Evolutionary conservation across 2,113 vertebrate genomes (phyloP).

Genomic region (Mastomys coucha): DNA sequence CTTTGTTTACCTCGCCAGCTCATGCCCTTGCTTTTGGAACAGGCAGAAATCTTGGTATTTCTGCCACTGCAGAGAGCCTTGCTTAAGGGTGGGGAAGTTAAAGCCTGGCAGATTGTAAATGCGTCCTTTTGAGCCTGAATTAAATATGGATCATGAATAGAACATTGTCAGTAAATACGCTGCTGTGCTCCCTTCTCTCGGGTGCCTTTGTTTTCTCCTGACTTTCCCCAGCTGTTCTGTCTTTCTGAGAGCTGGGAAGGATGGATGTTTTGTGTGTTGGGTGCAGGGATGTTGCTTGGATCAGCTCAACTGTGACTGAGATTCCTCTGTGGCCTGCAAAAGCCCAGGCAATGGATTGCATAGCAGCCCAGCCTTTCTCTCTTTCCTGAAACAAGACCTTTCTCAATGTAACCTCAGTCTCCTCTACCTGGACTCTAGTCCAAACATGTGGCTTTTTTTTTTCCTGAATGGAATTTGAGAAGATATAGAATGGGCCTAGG

Average conservation of each 20-base stretch:
- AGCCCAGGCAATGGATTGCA: neutral
- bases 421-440: neutral
- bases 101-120: constrained; percentile 67
- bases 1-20: constrained; percentile 53
- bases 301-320: constrained; percentile 46
- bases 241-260: constrained; percentile 45
- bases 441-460: neutral
- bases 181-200: constrained; percentile 37
- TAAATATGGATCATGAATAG: constrained; percentile 72
- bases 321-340: neutral
- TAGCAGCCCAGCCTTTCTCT: neutral
- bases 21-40: constrained; percentile 42
- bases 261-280: constrained; percentile 47
- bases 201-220: constrained; percentile 74
- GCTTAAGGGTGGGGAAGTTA: constrained; percentile 30
- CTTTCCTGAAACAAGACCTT: neutral
- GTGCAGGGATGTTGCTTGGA: constrained; percentile 68
- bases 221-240: constrained; percentile 77
- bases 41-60: constrained; percentile 49
- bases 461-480: constrained; percentile 27
- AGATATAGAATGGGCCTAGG: neutral
- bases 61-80: neutral
- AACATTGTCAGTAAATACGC: constrained; percentile 69
- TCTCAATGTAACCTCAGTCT: neutral
- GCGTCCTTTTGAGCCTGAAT: constrained; percentile 71